A percentile compares a stretch with the other conserved stretches of the same genome.
phyloP scores from a whole-genome alignment of 2,888 invertebrate genomes.

The Xestoiulus laeticollis region DNA sequence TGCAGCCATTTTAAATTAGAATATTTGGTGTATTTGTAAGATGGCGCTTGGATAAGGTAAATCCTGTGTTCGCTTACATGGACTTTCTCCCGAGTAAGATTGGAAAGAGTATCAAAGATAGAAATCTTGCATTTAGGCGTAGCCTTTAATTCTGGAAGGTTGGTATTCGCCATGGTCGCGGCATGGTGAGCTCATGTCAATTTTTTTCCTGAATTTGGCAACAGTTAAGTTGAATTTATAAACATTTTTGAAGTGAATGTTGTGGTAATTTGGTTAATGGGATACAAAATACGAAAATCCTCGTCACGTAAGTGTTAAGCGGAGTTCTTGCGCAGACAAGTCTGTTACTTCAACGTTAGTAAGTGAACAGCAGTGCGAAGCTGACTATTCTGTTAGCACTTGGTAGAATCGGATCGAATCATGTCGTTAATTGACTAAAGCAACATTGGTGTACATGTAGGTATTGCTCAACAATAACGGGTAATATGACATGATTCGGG shows the following conservation, averaged over 20 bases:
- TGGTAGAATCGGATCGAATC: neutral
- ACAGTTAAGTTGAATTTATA: too few relatives aligned
- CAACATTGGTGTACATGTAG: neutral
- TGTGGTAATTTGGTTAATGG: too few relatives aligned
- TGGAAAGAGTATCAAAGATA: neutral
- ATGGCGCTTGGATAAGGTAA: neutral
- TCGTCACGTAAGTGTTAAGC: too few relatives aligned
- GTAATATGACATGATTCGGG: neutral
- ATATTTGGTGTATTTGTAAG: neutral
- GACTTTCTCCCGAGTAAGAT: neutral
- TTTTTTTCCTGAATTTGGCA: neutral
- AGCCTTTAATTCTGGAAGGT: neutral
- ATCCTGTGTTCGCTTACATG: neutral
- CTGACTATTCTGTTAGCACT: neutral
- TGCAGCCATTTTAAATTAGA: neutral
- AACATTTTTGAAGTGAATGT: too few relatives aligned
- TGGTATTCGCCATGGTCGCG: neutral
- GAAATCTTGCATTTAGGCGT: neutral
- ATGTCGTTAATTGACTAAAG: too few relatives aligned
- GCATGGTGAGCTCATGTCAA: neutral
- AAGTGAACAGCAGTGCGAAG: neutral
- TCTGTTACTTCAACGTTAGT: neutral
- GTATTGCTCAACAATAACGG: neutral
- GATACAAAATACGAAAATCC: too few relatives aligned
- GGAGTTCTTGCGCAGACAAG: too few relatives aligned